Conservation (phyloP, 2,797 vertebrate species). For the Enteromius thamalakanensis region DNA sequence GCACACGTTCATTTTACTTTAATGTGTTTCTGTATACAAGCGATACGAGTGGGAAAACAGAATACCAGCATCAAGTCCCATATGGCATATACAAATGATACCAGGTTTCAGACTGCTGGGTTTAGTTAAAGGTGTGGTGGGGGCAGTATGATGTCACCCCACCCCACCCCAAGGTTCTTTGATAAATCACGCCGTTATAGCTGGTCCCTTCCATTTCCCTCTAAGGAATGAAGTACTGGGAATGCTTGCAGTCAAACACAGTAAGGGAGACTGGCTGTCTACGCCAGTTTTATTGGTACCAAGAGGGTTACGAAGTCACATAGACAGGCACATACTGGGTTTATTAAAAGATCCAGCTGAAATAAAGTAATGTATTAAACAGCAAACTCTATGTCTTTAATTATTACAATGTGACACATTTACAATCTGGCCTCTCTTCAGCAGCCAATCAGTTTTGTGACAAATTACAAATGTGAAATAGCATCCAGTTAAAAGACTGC, state of each 20-base stretch:
- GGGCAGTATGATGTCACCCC: conserved; percentile 39
- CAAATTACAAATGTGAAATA: background rate
- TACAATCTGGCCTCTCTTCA: background rate
- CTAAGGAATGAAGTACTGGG: conserved; percentile 43
- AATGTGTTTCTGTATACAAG: background rate
- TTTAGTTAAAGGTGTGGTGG: conserved; percentile 41
- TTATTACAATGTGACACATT: background rate
- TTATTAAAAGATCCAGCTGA: background rate
- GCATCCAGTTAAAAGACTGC: background rate
- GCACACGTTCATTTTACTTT: background rate
- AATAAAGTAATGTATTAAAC: conserved; percentile 23
- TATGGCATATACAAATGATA: conserved; percentile 2
- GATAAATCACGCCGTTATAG: conserved; percentile 24
- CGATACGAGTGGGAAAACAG: background rate
- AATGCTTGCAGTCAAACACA: conserved; percentile 44
- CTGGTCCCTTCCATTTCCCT: conserved; percentile 23
- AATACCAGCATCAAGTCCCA: background rate
- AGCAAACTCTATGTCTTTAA: background rate
- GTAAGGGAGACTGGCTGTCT: conserved; percentile 43
- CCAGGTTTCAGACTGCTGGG: conserved; percentile 26
- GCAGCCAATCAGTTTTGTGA: background rate
- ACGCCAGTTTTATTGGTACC: conserved; percentile 41
- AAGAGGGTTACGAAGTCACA: conserved; percentile 17
- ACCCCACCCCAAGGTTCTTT: conserved; percentile 16
- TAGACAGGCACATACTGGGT: background rate